A percentile compares a stretch with the other conserved stretches of the same genome.
phyloP scores from a whole-genome alignment of 2,113 vertebrate genomes.

The Merops nubicus region DNA sequence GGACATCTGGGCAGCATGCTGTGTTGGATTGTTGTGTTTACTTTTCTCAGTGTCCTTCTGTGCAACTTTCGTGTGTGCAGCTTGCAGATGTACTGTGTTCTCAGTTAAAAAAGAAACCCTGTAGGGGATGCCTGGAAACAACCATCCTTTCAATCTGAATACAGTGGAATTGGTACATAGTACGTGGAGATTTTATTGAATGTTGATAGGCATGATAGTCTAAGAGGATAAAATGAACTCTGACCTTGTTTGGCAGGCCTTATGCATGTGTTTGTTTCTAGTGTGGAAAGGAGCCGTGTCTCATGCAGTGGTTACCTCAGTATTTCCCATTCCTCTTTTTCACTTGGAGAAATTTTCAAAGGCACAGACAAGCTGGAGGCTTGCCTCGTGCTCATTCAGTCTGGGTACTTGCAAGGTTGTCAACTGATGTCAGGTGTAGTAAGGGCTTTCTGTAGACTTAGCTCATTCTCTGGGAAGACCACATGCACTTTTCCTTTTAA shows the following conservation, averaged over 20 bases:
- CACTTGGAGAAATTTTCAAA: neutral
- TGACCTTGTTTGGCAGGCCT: neutral
- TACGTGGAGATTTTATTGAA: neutral
- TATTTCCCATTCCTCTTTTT: neutral
- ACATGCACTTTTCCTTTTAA: neutral
- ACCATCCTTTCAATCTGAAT: neutral
- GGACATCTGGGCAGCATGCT: neutral
- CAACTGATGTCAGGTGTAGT: fast-evolving
- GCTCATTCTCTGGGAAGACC: neutral
- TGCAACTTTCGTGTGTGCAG: no score
- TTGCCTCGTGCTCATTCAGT: neutral
- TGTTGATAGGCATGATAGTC: neutral
- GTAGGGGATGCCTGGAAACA: neutral
- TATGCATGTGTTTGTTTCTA: neutral
- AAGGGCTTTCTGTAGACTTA: neutral
- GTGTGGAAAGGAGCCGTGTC: neutral
- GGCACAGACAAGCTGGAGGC: neutral
- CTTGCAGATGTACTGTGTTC: no score
- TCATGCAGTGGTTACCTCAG: neutral
- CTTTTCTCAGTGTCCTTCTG: neutral
- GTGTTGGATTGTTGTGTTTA: neutral
- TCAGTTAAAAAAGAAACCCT: neutral
- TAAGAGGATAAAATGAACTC: neutral
- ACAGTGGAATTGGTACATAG: neutral
- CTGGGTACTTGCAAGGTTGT: neutral